Evolutionary conservation across 2,113 vertebrate species (phyloP).

Genomic region (Otus sunia): DNA sequence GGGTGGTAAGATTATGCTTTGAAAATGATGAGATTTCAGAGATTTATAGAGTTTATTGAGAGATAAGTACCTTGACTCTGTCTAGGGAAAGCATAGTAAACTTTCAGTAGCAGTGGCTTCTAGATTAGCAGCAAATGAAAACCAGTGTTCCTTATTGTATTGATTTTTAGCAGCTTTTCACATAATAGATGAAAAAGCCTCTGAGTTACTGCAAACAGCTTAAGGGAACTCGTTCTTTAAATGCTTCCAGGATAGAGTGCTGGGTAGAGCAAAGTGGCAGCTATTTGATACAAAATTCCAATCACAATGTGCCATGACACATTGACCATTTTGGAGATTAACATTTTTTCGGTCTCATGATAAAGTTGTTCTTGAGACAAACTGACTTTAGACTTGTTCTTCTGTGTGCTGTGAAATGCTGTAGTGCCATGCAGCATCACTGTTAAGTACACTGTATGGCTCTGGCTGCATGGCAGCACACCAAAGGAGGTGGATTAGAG

Average conservation of each 20-base stretch:
- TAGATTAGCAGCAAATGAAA: background rate
- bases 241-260: background rate
- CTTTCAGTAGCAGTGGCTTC: background rate
- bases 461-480: background rate
- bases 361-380: constrained; percentile 16
- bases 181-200: background rate
- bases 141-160: background rate
- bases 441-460: background rate
- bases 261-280: background rate
- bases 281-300: background rate
- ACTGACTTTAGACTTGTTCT: background rate
- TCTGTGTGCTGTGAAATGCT: background rate
- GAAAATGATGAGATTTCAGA: background rate
- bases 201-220: background rate
- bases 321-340: constrained; percentile 23
- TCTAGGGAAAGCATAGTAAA: background rate
- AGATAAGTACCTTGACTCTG: background rate
- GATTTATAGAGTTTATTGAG: background rate
- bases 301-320: background rate
- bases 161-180: background rate
- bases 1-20: background rate
- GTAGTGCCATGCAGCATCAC: background rate
- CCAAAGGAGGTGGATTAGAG: background rate
- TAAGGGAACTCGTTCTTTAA: background rate
- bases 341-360: constrained; percentile 43